Conservation (phyloP, 2,113 vertebrate genomes). For the Mustela lutreola region DNA sequence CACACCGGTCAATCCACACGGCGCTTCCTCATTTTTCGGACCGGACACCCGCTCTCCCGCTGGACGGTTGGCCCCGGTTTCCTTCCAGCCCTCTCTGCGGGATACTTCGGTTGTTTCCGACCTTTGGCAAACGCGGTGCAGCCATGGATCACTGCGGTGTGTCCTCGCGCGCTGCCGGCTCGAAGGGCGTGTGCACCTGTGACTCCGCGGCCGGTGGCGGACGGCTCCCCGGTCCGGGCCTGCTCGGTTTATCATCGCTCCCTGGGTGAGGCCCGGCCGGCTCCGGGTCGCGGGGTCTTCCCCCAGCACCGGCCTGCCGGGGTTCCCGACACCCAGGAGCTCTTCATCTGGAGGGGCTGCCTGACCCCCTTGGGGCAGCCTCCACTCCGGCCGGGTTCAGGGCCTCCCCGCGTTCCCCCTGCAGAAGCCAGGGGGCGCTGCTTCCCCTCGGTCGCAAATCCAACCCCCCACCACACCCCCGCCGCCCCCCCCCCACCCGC, state of each 20-base stretch:
- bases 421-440: background rate
- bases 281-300: background rate
- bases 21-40: constrained; percentile 45
- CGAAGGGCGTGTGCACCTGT: background rate
- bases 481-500: background rate
- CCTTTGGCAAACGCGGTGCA: background rate
- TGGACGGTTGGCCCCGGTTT: fast-evolving
- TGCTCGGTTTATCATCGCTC: too few relatives aligned
- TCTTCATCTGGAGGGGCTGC: too few relatives aligned
- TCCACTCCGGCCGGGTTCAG: fast-evolving
- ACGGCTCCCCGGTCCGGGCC: background rate
- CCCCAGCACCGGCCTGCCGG: background rate
- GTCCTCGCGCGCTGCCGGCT: background rate
- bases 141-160: background rate
- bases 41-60: background rate
- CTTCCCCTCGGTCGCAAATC: background rate
- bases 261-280: background rate
- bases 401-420: background rate
- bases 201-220: background rate
- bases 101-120: constrained; percentile 72
- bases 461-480: too few relatives aligned
- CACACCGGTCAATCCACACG: background rate
- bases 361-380: too few relatives aligned
- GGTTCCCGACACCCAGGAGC: background rate
- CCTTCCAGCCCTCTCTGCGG: background rate